Evolutionary conservation across 64 coral and sea anemone genomes (phyloP).

Genomic region (Stylophora pistillata): DNA sequence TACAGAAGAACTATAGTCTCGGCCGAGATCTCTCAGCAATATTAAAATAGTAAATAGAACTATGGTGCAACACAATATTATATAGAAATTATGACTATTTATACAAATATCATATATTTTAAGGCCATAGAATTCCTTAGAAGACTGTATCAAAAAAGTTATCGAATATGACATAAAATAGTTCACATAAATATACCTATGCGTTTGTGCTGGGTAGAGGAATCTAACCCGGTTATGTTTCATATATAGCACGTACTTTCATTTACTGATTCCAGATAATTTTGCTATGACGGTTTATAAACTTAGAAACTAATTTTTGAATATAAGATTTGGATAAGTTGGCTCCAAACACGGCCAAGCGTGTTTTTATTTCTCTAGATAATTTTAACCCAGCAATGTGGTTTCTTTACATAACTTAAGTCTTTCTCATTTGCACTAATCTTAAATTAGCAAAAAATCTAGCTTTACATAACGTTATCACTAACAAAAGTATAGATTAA

Average conservation of each 20-base stretch:
- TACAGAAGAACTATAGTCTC: constrained; percentile 79
- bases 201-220: constrained; percentile 35
- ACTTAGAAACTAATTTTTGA: constrained; percentile 70
- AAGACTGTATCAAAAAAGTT: constrained; percentile 97
- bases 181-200: constrained; percentile 99
- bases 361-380: constrained; percentile 59
- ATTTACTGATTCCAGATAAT: constrained; percentile 56
- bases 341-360: constrained; percentile 57
- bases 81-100: constrained; percentile 99
- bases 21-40: constrained; percentile 77
- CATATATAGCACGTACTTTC: constrained; percentile 58
- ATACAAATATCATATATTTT: constrained; percentile 97
- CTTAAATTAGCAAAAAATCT: constrained; percentile 88
- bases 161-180: constrained; percentile 95
- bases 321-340: constrained; percentile 68
- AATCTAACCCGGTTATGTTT: constrained; percentile 36
- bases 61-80: constrained; percentile 99
- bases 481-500: constrained; percentile 61
- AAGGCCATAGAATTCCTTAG: constrained; percentile 83
- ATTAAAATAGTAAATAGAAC: constrained; percentile 98
- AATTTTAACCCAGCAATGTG: constrained; percentile 84
- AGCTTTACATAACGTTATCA: constrained; percentile 74
- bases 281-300: constrained; percentile 46
- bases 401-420: constrained; percentile 89
- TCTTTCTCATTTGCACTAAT: constrained; percentile 75